Percentiles rank a stretch among this genome's conserved stretches.
Evolutionary conservation across 2,888 invertebrate genomes (phyloP).

Genomic region (Chloromyia formosa): DNA sequence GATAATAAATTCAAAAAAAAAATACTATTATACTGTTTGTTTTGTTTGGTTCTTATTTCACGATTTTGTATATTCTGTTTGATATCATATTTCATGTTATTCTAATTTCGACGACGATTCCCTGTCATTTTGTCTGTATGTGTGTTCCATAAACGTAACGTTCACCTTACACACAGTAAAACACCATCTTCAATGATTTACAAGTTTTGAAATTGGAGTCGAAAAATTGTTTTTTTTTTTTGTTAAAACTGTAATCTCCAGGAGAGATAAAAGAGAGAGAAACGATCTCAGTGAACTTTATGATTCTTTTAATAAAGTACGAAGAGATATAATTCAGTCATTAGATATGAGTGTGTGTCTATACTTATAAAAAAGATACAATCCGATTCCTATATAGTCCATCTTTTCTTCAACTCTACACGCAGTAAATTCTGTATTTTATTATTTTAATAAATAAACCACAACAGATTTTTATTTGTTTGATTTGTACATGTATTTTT

Average conservation of each 20-base stretch:
- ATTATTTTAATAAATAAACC: conserved; percentile 41
- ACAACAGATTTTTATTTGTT: conserved; percentile 14
- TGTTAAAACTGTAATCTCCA: conserved; percentile 24
- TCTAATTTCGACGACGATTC: too few relatives aligned
- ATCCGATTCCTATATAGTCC: conserved; percentile 33
- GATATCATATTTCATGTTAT: background rate
- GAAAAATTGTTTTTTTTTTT: too few relatives aligned
- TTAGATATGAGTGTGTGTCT: conserved; percentile 10
- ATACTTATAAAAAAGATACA: too few relatives aligned
- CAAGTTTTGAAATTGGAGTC: background rate
- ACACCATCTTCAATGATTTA: background rate
- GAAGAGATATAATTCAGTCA: conserved; percentile 32
- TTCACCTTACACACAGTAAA: background rate
- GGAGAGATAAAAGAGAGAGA: too few relatives aligned
- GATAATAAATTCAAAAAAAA: conserved; percentile 39
- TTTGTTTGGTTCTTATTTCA: too few relatives aligned
- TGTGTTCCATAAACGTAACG: too few relatives aligned
- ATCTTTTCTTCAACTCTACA: conserved; percentile 25
- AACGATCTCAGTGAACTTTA: too few relatives aligned
- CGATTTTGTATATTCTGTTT: too few relatives aligned
- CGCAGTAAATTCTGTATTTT: background rate
- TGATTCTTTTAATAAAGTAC: conserved; percentile 7
- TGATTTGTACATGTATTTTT: background rate
- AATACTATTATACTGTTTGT: conserved; percentile 29
- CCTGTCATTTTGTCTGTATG: too few relatives aligned